Evolutionary conservation across 2,888 invertebrate species (phyloP), one percentile per base, ranked within the genome.

Genomic region (Dyspetes luteomarginatus): DNA sequence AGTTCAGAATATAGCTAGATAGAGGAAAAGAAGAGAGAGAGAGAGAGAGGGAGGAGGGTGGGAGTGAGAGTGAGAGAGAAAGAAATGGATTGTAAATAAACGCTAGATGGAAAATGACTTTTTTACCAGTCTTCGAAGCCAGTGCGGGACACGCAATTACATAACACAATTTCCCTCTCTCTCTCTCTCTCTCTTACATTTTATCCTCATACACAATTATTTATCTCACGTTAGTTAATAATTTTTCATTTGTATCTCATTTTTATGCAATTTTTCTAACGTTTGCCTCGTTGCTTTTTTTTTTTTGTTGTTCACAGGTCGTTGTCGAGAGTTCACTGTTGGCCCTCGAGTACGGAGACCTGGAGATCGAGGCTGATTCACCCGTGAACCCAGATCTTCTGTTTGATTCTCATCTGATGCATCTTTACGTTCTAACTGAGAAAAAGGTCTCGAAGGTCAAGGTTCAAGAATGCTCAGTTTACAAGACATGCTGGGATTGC

Each of bases 381-480:
- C 94, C 96, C 52, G 97, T 98, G 82, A 97, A 97, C 92, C 95
- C 96, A 87, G 98, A 98, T 93, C 95, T 98, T 93, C 96, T 96
- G 91, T 98, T 98, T 92, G 98, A 98, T 93, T 95, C 96, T 88
- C 96, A 96, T 91, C 82, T 82, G 52, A 96, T 97, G 94, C 97
- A 98, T 93, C 95, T 98, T 85, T 98, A 98, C 92, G 97, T 97
- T 28, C 97, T 98, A 97, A 98, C 98, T 58, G 96, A 96, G 91
- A 95, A 95, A 91, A 97, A 96, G 94, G 97, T 98, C 91, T 97
- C 97, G 69, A 98, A 98, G 94, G 97, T 98, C 83, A 97, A 97
- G 93, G 98, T 98, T 85, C 98, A 98, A 92, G 97, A 98, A 93
- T 98, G 98, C 93, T 96, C 96, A 88, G 96, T 97, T 77, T 98